phyloP scores from a whole-genome alignment of 2,113 vertebrate genomes.

The Clarias magur region DNA sequence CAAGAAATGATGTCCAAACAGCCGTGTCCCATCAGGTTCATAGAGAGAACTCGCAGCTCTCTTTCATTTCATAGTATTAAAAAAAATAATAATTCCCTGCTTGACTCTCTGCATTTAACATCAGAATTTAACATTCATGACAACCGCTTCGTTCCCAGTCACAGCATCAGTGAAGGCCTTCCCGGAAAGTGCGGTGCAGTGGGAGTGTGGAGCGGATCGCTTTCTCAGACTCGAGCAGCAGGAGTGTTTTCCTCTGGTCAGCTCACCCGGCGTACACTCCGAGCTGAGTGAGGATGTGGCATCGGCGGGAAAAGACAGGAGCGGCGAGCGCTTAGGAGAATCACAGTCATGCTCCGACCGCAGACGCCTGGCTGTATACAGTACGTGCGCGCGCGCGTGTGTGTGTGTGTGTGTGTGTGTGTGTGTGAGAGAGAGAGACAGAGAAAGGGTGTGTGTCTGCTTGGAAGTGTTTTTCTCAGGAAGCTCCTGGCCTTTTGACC shows the following conservation, averaged over 20 bases:
- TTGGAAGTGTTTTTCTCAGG: constrained; percentile 35
- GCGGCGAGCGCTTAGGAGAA: neutral
- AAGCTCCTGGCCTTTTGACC: constrained; percentile 36
- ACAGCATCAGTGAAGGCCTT: constrained; percentile 16
- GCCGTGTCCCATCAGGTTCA: neutral
- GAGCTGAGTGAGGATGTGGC: constrained; percentile 28
- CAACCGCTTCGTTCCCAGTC: neutral
- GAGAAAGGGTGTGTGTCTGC: neutral
- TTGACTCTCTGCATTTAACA: neutral
- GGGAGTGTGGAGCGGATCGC: constrained; percentile 52
- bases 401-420: constrained; percentile 4
- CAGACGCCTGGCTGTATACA: constrained; percentile 6
- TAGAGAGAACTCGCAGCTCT: neutral
- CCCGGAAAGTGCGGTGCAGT: constrained; percentile 58
- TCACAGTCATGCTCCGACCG: constrained; percentile 32
- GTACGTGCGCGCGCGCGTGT: neutral
- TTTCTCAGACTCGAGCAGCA: constrained; percentile 49
- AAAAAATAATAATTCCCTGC: neutral
- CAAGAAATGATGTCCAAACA: neutral
- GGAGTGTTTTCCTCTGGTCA: constrained; percentile 58
- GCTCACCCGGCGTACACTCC: constrained; percentile 60
- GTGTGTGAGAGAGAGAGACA: constrained; percentile 3
- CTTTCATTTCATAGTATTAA: neutral
- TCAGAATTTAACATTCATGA: neutral
- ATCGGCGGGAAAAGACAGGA: neutral